A percentile compares a stretch with the other conserved stretches of the same genome.
phyloP scores from a whole-genome alignment of 2,113 vertebrate genomes.

The Chroicocephalus ridibundus region DNA sequence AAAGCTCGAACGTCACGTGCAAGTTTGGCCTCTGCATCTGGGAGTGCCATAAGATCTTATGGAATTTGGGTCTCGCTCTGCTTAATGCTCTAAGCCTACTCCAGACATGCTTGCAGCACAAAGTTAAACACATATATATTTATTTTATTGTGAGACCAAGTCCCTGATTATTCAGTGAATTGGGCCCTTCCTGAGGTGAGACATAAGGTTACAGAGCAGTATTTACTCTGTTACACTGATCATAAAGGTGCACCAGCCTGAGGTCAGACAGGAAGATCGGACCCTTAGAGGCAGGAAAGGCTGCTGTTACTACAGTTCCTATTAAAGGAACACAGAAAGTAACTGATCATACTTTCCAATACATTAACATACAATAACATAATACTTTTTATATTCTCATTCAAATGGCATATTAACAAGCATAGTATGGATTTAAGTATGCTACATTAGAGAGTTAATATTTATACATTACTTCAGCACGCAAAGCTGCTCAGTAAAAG shows the following conservation, averaged over 20 bases:
- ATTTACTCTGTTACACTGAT: not conserved
- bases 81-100: not conserved
- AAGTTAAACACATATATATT: not conserved
- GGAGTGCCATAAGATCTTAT: not conserved
- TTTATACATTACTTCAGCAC: not conserved
- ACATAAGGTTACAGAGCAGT: not conserved
- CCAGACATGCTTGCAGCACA: not conserved
- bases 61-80: not conserved
- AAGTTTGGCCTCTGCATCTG: not conserved
- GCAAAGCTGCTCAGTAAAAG: constrained; percentile 19
- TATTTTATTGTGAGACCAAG: not conserved
- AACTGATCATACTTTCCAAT: not conserved
- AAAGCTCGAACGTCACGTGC: not conserved
- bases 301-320: not conserved
- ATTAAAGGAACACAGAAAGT: not conserved
- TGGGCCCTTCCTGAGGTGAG: not conserved
- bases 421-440: not conserved
- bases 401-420: not conserved
- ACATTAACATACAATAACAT: not conserved
- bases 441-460: not conserved
- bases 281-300: not conserved
- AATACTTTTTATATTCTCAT: not conserved
- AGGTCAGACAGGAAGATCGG: not conserved
- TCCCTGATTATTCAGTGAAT: not conserved
- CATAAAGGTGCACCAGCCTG: not conserved